Base-by-base conservation (phyloP, 2,888 invertebrate species). In the Orthosia gothica region DNA sequence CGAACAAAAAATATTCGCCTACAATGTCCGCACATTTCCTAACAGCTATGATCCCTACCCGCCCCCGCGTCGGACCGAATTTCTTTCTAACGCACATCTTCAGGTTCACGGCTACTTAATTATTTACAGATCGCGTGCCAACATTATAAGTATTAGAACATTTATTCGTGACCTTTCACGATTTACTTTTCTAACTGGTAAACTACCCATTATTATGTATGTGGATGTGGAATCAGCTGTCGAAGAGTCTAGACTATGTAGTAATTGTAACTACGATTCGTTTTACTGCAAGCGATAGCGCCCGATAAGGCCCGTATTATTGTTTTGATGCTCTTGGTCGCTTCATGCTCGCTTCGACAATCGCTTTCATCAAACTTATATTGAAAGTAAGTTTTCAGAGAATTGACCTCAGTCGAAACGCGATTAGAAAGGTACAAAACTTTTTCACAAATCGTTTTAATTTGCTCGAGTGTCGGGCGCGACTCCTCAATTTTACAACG, bases 71-170 rank as follows among this genome's bases (percentile, higher is more conserved):
- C 78, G 74, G 72, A 81, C 84, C 76, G 58, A 82, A 83, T 91
- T 87, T 88, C 83, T 88, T 89, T 87, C 68, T 68, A 77, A 79
- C 75, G 66, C 76, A 80, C 86, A 84, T 85, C 83, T 80, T 88
- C 87, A 92, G 89, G 93, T 94, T 94, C 93, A 93, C 74, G 93
- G 92, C 85, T 89, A 82, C 76, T 74, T 84, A 82, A 82, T 80
- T 91, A 89, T 90, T 90, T 89, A 81, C 84, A 82, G 82, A 82
- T 87, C 79, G 86, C 87, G 87, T 91, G 91, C 90, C 89, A 91
- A 89, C 87, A 84, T 85, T 84, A 86, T 71, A 79, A 91, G 89
- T 87, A 84, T 85, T 84, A 86, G 73, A 79, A 85, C 81, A 79
- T 74, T 78, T 81, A 75, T 79, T 70, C 74, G 80, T 82, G 84